Evolutionary conservation across 2,888 invertebrate genomes (phyloP).

Genomic region (Spatulosminthurus flaviceps): DNA sequence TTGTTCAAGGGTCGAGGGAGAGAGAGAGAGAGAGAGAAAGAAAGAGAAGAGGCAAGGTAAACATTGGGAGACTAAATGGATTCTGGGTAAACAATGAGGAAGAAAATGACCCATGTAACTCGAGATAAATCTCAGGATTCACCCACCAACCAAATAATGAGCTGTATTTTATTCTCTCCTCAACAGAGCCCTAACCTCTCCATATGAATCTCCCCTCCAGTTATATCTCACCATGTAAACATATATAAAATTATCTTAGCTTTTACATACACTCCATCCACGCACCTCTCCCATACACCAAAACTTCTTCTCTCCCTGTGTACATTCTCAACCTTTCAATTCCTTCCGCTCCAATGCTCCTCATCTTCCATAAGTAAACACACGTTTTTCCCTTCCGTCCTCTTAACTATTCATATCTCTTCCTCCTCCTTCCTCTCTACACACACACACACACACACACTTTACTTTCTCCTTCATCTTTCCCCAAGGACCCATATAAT

Average conservation of each 20-base stretch:
- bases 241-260: background rate
- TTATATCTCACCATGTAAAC: background rate
- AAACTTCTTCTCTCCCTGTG: background rate
- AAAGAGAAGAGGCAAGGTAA: too few species aligned
- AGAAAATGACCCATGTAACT: constrained; percentile 40
- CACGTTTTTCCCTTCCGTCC: background rate
- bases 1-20: constrained; percentile 18
- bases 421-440: too few species aligned
- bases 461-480: background rate
- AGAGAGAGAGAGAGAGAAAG: background rate
- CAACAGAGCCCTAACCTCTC: background rate
- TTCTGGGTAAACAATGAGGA: constrained; percentile 6
- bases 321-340: constrained; percentile 20
- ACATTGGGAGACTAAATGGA: background rate
- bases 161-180: constrained; percentile 1
- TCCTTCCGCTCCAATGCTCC: background rate
- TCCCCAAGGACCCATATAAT: too few species aligned
- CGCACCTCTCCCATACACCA: background rate
- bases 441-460: background rate
- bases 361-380: background rate
- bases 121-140: constrained; percentile 27
- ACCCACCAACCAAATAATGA: constrained; percentile 26
- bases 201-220: background rate
- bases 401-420: background rate
- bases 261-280: background rate